Percentiles rank a stretch among this genome's conserved stretches.
Evolutionary conservation across 2,113 vertebrate genomes (phyloP).

Genomic region (Tachuris rubrigastra): DNA sequence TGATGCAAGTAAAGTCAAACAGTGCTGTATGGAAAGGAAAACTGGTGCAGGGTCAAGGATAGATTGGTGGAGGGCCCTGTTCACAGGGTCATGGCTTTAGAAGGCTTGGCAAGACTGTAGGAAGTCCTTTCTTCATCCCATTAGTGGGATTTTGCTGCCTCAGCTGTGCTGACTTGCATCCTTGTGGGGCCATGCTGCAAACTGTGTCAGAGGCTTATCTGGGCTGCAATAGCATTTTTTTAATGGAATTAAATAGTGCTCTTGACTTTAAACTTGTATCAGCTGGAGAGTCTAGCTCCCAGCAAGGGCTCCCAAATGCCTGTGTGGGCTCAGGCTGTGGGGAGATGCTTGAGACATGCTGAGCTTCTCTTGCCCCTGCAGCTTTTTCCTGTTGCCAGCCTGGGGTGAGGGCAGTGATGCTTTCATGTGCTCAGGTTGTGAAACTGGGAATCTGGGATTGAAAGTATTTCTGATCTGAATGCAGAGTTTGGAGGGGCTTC

Average conservation of each 20-base stretch:
- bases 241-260: background rate
- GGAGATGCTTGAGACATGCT: accelerated
- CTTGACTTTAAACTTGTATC: background rate
- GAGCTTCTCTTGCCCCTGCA: background rate
- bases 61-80: accelerated
- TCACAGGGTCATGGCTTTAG: background rate
- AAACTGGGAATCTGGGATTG: background rate
- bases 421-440: background rate
- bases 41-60: accelerated
- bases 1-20: background rate
- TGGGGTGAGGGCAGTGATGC: background rate
- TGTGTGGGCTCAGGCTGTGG: background rate
- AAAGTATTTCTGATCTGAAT: background rate
- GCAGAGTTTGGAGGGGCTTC: background rate
- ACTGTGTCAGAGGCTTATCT: background rate
- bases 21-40: background rate
- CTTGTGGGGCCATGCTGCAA: background rate
- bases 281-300: background rate
- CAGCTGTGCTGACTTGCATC: background rate
- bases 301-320: background rate
- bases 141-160: background rate
- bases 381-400: background rate
- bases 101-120: background rate
- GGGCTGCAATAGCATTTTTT: background rate
- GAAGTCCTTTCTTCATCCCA: background rate